Evolutionary conservation across 2,113 vertebrate genomes (phyloP).

Genomic region (Caloenas nicobarica): DNA sequence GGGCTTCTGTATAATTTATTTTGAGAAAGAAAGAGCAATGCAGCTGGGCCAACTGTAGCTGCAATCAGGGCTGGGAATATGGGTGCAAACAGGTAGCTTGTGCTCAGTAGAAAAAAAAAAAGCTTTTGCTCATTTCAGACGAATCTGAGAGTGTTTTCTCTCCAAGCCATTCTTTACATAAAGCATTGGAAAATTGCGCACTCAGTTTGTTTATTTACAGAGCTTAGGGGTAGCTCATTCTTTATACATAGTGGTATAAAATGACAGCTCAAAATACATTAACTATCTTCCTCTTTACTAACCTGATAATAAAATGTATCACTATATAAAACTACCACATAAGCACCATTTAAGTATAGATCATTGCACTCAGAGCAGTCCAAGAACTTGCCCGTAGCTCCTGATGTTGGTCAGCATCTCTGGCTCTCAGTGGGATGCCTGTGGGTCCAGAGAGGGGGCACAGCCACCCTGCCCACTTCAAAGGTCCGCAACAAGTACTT

Average conservation of each 20-base stretch:
- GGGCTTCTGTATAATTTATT: neutral
- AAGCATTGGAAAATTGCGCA: neutral
- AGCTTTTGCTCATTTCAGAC: neutral
- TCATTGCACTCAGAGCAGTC: neutral
- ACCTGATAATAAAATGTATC: neutral
- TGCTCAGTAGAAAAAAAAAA: neutral
- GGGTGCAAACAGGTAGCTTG: neutral
- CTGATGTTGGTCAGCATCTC: neutral
- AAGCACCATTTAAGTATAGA: neutral
- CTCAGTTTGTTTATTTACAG: neutral
- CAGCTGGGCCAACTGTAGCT: neutral
- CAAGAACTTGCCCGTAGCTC: neutral
- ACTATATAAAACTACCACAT: neutral
- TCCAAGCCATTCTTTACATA: neutral
- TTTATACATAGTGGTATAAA: neutral
- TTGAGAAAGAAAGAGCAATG: neutral
- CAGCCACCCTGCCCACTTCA: neutral
- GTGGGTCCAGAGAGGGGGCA: fast-evolving
- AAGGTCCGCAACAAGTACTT: neutral
- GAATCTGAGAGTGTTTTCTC: neutral
- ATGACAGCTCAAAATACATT: neutral
- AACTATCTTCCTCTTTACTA: neutral
- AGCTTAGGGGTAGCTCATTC: neutral
- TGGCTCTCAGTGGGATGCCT: neutral
- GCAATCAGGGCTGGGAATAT: neutral